Conservation (phyloP, 2,113 vertebrate genomes). For the Urocitellus parryii region DNA sequence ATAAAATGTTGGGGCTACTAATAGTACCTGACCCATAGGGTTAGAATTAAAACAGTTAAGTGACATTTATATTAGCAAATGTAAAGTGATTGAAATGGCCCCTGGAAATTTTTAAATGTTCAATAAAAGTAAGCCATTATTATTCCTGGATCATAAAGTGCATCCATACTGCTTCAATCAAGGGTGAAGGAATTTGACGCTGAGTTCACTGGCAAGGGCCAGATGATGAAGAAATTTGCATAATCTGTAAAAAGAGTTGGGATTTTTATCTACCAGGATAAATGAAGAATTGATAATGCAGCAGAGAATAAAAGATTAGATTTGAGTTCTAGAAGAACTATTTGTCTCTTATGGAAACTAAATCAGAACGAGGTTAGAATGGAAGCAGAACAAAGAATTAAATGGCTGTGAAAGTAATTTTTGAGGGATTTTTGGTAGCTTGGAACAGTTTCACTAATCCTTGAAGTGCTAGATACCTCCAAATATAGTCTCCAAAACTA, state of each 20-base stretch:
- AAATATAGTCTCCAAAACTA: neutral
- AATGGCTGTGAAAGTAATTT: neutral
- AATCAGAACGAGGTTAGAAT: neutral
- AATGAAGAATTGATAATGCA: constrained; percentile 24
- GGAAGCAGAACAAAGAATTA: constrained; percentile 9
- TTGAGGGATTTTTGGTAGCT: neutral
- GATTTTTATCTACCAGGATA: constrained; percentile 3
- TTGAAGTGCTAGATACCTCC: neutral
- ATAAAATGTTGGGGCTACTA: neutral
- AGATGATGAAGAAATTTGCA: neutral
- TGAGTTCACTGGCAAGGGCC: neutral
- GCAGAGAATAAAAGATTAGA: constrained; percentile 34
- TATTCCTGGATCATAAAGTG: neutral
- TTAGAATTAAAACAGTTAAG: neutral
- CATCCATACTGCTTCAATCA: neutral
- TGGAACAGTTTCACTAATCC: neutral
- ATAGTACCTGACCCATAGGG: neutral
- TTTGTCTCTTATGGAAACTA: neutral
- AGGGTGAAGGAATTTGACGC: neutral
- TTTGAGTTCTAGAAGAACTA: constrained; percentile 7
- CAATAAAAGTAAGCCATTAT: constrained; percentile 28
- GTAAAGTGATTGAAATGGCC: neutral
- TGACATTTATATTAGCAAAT: neutral
- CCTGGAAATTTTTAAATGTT: neutral
- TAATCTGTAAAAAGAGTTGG: constrained; percentile 7